phyloP scores from a whole-genome alignment of 2,113 vertebrate genomes.

The Scytalopus superciliaris region DNA sequence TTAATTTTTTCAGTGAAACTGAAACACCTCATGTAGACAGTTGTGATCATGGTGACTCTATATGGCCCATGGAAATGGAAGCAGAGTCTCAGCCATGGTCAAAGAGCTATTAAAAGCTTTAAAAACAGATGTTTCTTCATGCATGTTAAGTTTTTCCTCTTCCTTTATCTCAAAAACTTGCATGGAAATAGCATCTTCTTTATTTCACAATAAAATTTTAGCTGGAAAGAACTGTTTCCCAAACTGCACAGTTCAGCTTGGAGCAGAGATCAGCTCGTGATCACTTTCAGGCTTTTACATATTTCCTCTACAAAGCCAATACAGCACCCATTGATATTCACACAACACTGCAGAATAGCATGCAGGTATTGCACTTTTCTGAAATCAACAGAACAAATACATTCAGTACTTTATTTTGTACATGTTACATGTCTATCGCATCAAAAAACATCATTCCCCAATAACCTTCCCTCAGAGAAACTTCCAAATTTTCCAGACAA shows the following conservation, averaged over 20 bases:
- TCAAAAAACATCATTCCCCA: neutral
- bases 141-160: neutral
- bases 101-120: neutral
- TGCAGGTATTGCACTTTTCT: neutral
- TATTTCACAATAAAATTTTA: neutral
- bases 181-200: neutral
- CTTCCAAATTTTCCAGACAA: neutral
- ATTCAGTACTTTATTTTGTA: neutral
- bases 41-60: neutral
- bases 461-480: neutral
- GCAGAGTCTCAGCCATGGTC: neutral
- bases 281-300: neutral
- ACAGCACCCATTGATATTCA: neutral
- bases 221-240: neutral
- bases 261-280: neutral
- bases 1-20: neutral
- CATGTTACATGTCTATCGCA: neutral
- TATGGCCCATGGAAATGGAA: neutral
- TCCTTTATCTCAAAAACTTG: neutral
- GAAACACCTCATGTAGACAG: accelerated
- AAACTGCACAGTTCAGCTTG: neutral
- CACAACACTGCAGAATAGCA: neutral
- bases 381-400: neutral
- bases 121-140: neutral
- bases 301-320: neutral